Evolutionary conservation across 2,113 vertebrate genomes (phyloP).

Genomic region (Amphiprion percula): DNA sequence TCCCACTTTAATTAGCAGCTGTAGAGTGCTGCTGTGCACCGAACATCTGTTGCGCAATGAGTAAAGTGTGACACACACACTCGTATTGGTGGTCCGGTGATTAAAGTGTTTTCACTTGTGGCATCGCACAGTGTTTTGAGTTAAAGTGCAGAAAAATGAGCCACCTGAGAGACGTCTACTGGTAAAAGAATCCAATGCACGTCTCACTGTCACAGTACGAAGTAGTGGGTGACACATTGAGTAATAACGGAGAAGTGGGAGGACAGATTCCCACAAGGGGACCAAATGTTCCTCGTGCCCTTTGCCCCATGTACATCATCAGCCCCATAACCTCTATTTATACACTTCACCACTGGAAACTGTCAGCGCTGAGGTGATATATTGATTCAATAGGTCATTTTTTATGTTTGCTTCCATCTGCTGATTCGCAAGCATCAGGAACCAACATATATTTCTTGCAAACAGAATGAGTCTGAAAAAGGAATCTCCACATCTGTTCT

Average conservation of each 20-base stretch:
- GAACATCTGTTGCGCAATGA: constrained; percentile 47
- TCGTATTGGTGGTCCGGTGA: not conserved
- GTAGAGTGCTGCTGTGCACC: constrained; percentile 27
- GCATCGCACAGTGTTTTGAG: not conserved
- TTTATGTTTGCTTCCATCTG: constrained; percentile 26
- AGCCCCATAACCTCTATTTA: constrained; percentile 61
- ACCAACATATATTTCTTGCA: not conserved
- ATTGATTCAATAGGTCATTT: constrained; percentile 47
- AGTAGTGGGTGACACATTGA: constrained; percentile 64
- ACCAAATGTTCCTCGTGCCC: constrained; percentile 54
- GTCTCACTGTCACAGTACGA: constrained; percentile 37
- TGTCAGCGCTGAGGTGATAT: constrained; percentile 40
- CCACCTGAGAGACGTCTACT: not conserved
- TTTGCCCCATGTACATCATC: constrained; percentile 41
- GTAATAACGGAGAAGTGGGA: constrained; percentile 57
- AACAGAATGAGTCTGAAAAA: not conserved
- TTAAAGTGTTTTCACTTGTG: not conserved
- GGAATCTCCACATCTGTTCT: constrained; percentile 15
- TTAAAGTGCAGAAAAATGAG: not conserved
- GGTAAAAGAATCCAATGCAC: constrained; percentile 1
- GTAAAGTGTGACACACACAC: constrained; percentile 19
- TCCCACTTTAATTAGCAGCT: constrained; percentile 58
- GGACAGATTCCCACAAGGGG: constrained; percentile 53
- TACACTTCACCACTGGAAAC: constrained; percentile 49
- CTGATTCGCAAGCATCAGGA: constrained; percentile 1